A percentile compares a stretch with the other conserved stretches of the same genome.
These are phyloP conservation scores for Myiothlypis chrysogaster DNA, from an alignment of 2,797 vertebrate genomes.

Conservation along the genomic window DNA sequence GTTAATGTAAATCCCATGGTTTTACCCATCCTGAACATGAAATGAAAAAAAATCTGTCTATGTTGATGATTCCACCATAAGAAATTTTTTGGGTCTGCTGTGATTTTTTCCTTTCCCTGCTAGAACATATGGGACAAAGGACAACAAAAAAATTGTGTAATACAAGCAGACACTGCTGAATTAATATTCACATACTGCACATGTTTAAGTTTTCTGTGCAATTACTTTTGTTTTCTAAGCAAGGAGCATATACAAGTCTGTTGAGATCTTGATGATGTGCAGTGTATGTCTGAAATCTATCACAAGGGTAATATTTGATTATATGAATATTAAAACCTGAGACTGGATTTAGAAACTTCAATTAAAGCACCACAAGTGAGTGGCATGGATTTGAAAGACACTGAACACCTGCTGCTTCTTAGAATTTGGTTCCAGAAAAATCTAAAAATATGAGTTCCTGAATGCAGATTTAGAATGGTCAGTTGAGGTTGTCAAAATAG, in stretches of 20 bases:
- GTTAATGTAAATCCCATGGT: not conserved
- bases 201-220: not conserved
- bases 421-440: not conserved
- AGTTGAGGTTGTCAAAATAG: not conserved
- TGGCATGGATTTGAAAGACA: not conserved
- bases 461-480: not conserved
- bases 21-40: not conserved
- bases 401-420: not conserved
- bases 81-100: not conserved
- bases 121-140: constrained; percentile 32
- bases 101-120: constrained; percentile 26
- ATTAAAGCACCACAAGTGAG: not conserved
- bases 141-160: not conserved
- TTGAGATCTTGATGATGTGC: not conserved
- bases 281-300: not conserved
- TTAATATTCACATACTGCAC: not conserved
- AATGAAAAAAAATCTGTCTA: not conserved
- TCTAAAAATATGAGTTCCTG: not conserved
- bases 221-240: not conserved
- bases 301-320: not conserved
- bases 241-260: not conserved
- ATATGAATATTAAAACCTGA: not conserved
- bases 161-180: not conserved
- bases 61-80: not conserved
- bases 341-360: not conserved